Base-by-base conservation (phyloP, 30 jellyfish, hydroid and myxozoan genomes). In the Aurelia coerulea region DNA sequence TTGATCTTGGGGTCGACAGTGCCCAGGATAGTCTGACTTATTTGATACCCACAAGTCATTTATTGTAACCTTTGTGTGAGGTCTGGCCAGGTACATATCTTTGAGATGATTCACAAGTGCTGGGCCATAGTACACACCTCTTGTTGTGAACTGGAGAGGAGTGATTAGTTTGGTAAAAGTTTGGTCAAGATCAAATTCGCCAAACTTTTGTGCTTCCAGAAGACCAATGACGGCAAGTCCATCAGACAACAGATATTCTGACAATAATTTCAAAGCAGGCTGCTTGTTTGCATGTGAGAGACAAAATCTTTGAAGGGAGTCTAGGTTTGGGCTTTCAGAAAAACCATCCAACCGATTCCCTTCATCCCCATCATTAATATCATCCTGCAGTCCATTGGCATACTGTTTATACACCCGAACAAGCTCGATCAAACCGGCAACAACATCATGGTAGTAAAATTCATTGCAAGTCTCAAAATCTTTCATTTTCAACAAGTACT, bases 381-480 rank as follows among this genome's bases (percentile, higher is more conserved):
- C 89, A 41, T 39, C 89, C 5, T 34, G 14, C 4, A 59, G 56
- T n/a, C 33, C 83, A 81, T 53, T 37, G 49, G 49, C 11, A 46
- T 68, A 53, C 15, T n/a, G 34, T 12, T 31, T 50, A 32, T 62
- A 32, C 15, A 53, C 79, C 10, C 39, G 46, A 52, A 41, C 16
- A n/a, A 83, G 72, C 59, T 83, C 86, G 51, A 67, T 56, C 31
- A 83, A 13, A n/a, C 92, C 86, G n/a, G 92, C 79, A 7, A 83
- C 42, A 6, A 83, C 78, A 62, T 83, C 92, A 67, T 75, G 86
- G 53, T 39, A 81, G 49, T 4, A 83, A 73, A 83, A 71, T 19
- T 83, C 73, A 83, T 70, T 83, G 16, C 81, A 83, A 8, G 86
- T 63, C 18, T 83, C 92, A 71, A 83, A 83, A 59, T 83, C 80